phyloP scores from a whole-genome alignment of 2,113 vertebrate genomes.

The Chionis minor region DNA sequence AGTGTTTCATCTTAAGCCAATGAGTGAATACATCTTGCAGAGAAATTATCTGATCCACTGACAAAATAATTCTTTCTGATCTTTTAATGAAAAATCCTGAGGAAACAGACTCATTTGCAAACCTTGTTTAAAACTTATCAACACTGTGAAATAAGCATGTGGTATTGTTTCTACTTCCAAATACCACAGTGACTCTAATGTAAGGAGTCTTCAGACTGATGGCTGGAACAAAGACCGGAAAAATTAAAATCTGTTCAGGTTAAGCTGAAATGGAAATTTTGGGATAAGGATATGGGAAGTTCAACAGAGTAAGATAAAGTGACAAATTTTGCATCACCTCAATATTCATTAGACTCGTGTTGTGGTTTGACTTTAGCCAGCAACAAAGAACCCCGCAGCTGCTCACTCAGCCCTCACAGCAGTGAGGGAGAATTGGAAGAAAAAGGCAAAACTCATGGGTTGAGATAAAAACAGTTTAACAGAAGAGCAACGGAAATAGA shows the following conservation, averaged over 20 bases:
- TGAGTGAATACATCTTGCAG: background rate
- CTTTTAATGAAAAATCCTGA: background rate
- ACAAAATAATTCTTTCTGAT: background rate
- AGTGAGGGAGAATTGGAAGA: no score
- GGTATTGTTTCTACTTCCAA: background rate
- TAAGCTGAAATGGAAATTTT: background rate
- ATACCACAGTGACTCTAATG: background rate
- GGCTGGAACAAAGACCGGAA: background rate
- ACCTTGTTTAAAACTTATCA: background rate
- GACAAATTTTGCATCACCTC: background rate
- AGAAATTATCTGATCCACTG: background rate
- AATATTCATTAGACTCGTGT: background rate
- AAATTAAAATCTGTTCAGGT: background rate
- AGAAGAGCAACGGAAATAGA: no score
- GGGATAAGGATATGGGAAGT: background rate
- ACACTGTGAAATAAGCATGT: background rate
- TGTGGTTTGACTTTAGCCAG: no score
- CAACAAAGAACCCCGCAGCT: no score
- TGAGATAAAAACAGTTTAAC: no score
- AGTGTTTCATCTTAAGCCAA: background rate
- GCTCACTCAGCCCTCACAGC: no score
- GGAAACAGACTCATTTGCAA: background rate
- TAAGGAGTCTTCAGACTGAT: background rate
- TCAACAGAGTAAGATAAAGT: background rate
- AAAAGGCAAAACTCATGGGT: no score